Conservation (phyloP, 1,140 invertebrate genomes). For the Leptinotarsa texana region DNA sequence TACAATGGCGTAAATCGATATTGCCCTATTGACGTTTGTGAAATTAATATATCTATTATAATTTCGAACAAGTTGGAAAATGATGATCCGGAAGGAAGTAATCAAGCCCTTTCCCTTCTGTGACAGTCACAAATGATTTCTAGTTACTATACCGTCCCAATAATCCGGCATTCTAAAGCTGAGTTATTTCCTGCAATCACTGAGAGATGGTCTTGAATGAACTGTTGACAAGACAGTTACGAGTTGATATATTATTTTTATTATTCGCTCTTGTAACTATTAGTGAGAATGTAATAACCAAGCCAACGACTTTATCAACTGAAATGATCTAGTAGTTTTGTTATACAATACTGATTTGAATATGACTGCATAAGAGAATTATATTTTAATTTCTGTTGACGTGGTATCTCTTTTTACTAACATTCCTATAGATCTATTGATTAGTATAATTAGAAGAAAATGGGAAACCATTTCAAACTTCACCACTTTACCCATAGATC, state of each 20-base stretch:
- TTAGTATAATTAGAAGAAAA: too few relatives aligned
- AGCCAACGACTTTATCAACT: neutral
- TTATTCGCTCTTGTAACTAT: neutral
- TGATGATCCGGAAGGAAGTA: constrained; percentile 4
- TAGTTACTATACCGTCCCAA: constrained; percentile 13
- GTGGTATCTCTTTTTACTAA: too few relatives aligned
- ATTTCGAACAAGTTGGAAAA: constrained; percentile 6
- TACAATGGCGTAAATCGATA: constrained; percentile 8
- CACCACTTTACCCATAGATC: too few relatives aligned
- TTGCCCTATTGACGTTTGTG: constrained; percentile 3
- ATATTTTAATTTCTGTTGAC: too few relatives aligned
- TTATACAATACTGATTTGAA: neutral
- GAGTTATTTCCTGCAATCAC: constrained; percentile 16
- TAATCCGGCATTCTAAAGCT: constrained; percentile 8
- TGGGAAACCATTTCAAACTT: too few relatives aligned
- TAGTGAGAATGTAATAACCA: neutral
- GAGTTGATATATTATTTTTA: constrained; percentile 4
- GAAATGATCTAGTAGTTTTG: neutral
- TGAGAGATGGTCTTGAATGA: constrained; percentile 8
- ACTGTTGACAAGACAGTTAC: neutral
- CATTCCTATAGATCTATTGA: too few relatives aligned
- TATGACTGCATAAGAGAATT: too few relatives aligned
- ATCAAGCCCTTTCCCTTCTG: constrained; percentile 8
- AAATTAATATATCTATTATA: constrained; percentile 17
- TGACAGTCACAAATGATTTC: constrained; percentile 21